phyloP scores from a whole-genome alignment of 2,888 invertebrate species.

The Calliphora vomitoria region DNA sequence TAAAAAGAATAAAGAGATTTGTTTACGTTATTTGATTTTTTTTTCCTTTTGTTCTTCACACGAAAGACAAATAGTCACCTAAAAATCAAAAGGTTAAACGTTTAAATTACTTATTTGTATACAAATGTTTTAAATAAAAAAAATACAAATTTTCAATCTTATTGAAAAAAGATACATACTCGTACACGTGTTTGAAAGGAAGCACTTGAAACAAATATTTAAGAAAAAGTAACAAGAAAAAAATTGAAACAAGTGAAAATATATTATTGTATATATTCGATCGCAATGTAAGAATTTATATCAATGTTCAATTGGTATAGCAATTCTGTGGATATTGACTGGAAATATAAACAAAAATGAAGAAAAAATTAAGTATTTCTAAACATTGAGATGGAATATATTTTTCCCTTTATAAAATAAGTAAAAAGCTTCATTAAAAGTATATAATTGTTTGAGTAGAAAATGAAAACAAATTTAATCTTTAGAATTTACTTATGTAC shows the following conservation, averaged over 20 bases:
- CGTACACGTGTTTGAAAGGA: slow-evolving; percentile 58
- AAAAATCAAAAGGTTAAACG: slow-evolving; percentile 56
- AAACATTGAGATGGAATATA: slow-evolving; percentile 4
- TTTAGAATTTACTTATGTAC: background rate
- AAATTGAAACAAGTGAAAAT: slow-evolving; percentile 43
- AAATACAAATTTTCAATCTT: background rate
- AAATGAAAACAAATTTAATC: background rate
- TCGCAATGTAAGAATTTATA: slow-evolving; percentile 39
- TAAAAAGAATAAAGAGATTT: slow-evolving; percentile 37
- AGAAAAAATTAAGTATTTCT: slow-evolving; percentile 52
- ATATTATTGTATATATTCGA: background rate
- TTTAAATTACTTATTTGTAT: slow-evolving; percentile 37
- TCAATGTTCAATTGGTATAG: slow-evolving; percentile 56
- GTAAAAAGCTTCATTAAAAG: slow-evolving; percentile 18
- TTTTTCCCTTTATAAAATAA: slow-evolving; percentile 9
- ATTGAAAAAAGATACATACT: background rate
- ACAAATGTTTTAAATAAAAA: background rate
- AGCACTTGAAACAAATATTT: slow-evolving; percentile 46
- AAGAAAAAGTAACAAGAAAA: background rate
- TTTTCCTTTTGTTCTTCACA: slow-evolving; percentile 40
- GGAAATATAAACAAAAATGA: slow-evolving; percentile 57
- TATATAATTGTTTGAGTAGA: background rate
- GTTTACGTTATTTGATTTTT: slow-evolving; percentile 48
- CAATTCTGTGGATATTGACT: slow-evolving; percentile 31
- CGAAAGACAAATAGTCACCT: slow-evolving; percentile 67